Percentiles rank a stretch among this genome's conserved stretches.
Evolutionary conservation across 1,140 invertebrate genomes (phyloP).

Genomic region (Thaumatotibia leucotreta): DNA sequence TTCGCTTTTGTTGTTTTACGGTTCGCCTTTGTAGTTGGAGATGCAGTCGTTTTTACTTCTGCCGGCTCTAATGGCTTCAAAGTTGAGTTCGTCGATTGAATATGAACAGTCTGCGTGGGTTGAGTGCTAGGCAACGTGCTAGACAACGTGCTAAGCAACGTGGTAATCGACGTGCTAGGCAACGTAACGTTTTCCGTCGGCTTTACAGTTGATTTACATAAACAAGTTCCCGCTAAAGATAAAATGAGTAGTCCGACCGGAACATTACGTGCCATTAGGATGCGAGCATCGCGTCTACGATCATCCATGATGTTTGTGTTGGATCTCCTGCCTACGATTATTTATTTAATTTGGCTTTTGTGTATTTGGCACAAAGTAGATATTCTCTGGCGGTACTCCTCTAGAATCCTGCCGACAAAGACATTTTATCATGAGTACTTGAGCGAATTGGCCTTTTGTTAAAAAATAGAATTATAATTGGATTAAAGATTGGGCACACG

Average conservation of each 20-base stretch:
- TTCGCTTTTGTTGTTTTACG: constrained; percentile 52
- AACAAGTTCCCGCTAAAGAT: constrained; percentile 31
- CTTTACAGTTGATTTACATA: constrained; percentile 30
- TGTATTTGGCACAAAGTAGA: not conserved
- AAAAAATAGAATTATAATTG: not conserved
- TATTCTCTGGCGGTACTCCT: not conserved
- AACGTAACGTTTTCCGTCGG: constrained; percentile 34
- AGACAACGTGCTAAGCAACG: not conserved
- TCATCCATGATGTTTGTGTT: not conserved
- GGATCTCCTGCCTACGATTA: not conserved
- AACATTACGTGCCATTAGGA: constrained; percentile 19
- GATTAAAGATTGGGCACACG: not conserved
- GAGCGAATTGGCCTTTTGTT: not conserved
- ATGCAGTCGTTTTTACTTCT: constrained; percentile 32
- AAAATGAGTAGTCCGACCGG: constrained; percentile 33
- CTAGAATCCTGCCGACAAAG: not conserved
- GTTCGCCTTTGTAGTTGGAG: constrained; percentile 52
- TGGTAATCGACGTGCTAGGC: constrained; percentile 19
- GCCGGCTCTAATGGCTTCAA: constrained; percentile 43
- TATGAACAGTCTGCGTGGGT: constrained; percentile 27
- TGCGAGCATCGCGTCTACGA: constrained; percentile 11
- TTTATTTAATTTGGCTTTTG: not conserved
- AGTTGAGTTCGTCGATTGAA: constrained; percentile 31
- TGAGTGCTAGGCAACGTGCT: constrained; percentile 31
- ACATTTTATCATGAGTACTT: not conserved